These are phyloP conservation scores for Platygyra sinensis DNA, from an alignment of 64 coral and sea anemone species.

Conservation along the genomic window DNA sequence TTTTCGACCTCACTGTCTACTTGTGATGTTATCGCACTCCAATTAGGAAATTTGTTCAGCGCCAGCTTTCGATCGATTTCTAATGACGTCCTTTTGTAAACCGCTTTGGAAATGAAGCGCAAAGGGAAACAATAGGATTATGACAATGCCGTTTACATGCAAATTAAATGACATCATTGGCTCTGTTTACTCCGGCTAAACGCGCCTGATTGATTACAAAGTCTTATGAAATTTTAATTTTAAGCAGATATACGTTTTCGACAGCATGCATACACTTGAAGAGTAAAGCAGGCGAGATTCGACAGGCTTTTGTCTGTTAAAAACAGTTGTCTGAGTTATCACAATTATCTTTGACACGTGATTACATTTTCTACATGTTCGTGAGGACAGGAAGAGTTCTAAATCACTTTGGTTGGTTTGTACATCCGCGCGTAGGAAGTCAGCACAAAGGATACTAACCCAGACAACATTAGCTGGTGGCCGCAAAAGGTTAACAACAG, in stretches of 20 bases:
- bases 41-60: too few relatives aligned
- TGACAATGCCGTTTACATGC: slow-evolving; percentile 28
- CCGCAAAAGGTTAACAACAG: neutral
- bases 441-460: neutral
- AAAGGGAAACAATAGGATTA: slow-evolving; percentile 3
- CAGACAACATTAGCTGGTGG: neutral
- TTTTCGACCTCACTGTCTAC: too few relatives aligned
- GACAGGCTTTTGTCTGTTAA: neutral
- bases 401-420: neutral
- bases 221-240: slow-evolving; percentile 26
- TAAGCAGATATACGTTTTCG: slow-evolving; percentile 5
- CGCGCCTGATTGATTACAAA: neutral
- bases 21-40: too few relatives aligned
- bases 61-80: neutral
- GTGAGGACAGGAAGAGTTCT: neutral
- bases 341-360: neutral
- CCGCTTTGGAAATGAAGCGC: slow-evolving; percentile 21
- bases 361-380: neutral
- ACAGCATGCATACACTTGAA: neutral
- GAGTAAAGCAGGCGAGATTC: neutral
- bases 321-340: neutral
- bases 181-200: neutral
- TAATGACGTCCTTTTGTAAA: slow-evolving; percentile 31
- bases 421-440: neutral
- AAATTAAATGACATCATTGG: neutral